Base-by-base conservation (phyloP, 2,888 invertebrate genomes). In the Lamellibrachia satsuma region DNA sequence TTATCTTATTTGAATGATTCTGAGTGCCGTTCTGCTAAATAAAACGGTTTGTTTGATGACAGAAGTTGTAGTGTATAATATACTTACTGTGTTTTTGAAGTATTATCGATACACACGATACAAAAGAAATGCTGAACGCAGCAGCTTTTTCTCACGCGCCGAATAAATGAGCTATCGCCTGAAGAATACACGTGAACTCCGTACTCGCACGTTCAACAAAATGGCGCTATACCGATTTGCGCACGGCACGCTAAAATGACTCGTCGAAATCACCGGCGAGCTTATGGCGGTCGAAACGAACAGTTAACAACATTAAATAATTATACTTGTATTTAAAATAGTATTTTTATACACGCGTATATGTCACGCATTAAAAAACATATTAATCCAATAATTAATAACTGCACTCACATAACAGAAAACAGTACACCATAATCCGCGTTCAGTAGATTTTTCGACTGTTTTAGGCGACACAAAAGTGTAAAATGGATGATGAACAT, bases 191-290 rank as follows among this genome's bases (percentile, higher is more conserved):
- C 75, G 75, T 75, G 75, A 75, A 75, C 75, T 75, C 75, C 75
- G 75, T n/a, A 75, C 75, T 75, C 75, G 75, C 75, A 22, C 75
- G 75, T 75, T 75, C 75, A 22, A n/a, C 75, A 75, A 75, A 75
- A 75, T 75, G 75, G 75, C 75, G 75, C 75, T 75, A 75, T 75
- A 22, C n/a, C 75, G 75, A 11, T 75, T 75, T 75, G 75, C 75
- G n/a, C 75, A 75, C 75, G 75, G 22, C 75, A 75, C 75, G 22
- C 75, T 75, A 75, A 75, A 75, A 75, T 75, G 75, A 75, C 75
- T 75, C 75, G 75, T n/a, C 75, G 22, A 75, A 75, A 75, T 75
- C 75, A 22, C 75, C 75, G 75, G 75, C 75, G 6, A 22, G 22
- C 15, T 75, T 75, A 75, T 75, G 75, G 75, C 22, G n/a, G 75